Conservation (phyloP, 2,113 vertebrate genomes). For the Gavia stellata region DNA sequence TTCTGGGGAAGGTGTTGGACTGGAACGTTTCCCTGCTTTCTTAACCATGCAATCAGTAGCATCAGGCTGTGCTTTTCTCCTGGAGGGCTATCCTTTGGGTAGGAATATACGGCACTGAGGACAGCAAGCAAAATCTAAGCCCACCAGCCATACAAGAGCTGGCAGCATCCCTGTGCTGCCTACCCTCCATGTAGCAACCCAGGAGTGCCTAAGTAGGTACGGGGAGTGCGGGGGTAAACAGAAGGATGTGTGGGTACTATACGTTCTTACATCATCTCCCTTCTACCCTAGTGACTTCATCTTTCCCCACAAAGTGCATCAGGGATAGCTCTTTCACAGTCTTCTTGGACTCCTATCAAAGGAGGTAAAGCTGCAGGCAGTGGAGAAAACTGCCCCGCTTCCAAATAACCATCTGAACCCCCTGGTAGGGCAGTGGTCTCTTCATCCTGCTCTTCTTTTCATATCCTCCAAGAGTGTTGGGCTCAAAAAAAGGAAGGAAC, state of each 20-base stretch:
- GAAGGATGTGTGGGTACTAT: background rate
- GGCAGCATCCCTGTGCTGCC: background rate
- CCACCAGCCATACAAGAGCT: background rate
- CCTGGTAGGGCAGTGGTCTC: fast-evolving
- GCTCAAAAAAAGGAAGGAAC: background rate
- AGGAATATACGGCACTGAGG: background rate
- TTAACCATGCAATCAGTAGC: background rate
- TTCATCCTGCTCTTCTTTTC: background rate
- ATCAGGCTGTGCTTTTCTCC: background rate
- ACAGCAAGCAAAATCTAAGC: background rate
- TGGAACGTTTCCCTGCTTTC: background rate
- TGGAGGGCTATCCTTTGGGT: background rate
- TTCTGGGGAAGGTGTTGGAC: background rate
- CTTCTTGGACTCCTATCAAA: background rate
- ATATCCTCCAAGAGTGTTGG: background rate
- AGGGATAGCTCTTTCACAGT: background rate
- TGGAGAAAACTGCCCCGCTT: background rate
- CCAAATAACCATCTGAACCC: background rate
- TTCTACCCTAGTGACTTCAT: background rate
- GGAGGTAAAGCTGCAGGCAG: background rate
- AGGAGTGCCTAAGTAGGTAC: background rate
- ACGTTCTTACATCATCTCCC: background rate
- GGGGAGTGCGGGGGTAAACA: fast-evolving
- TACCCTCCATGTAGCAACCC: background rate
- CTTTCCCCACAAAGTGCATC: fast-evolving